Base-by-base conservation (phyloP, 64 coral and sea anemone species). In the Acropora yongei region DNA sequence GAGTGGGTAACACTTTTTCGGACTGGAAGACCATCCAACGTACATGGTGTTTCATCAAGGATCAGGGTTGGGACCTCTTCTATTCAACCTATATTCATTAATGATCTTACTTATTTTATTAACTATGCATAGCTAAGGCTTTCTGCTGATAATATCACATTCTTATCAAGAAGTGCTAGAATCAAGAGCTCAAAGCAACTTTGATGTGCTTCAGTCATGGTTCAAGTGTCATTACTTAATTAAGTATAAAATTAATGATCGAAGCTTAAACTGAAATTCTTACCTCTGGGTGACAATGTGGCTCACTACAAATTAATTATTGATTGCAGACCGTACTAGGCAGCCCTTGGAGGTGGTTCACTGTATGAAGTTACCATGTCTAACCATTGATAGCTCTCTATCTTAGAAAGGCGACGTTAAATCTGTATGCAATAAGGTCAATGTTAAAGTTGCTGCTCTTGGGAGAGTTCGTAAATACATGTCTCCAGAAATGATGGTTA, bases 1-100 rank as follows among this genome's bases (percentile, higher is more conserved):
- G 51, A 2, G 51, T 55, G 2, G 51, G 51, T 55, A 55, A 55
- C 51, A 55, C 51, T 63, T 88, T 57, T 17, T 88, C 87, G 16
- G 74, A 76, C 40, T 88, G 74, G 55, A 76, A 18, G 40, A 77
- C 74, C 63, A 45, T 89, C 60, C 53, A 89, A 66, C 57, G n/a
- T n/a, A n/a, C n/a, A n/a, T n/a, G n/a, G n/a, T n/a, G n/a, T 17
- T 55, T 55, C 2, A 5, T 7, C 51, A 55, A 55, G 51, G 51
- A 55, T 7, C 51, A 55, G 10, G 0, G 10, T 55, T 55, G 51
- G 51, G 51, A 1, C 1, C 51, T 55, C 51, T 55, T 55, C 51
- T 55, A 7, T 55, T 55, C 0, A 55, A 55, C 3, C 4, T 55
- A 55, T 55, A 55, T 7, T 55, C 51, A 55, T 55, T 55, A 55